phyloP scores from a whole-genome alignment of 2,113 vertebrate genomes.

The Eidolon helvum region DNA sequence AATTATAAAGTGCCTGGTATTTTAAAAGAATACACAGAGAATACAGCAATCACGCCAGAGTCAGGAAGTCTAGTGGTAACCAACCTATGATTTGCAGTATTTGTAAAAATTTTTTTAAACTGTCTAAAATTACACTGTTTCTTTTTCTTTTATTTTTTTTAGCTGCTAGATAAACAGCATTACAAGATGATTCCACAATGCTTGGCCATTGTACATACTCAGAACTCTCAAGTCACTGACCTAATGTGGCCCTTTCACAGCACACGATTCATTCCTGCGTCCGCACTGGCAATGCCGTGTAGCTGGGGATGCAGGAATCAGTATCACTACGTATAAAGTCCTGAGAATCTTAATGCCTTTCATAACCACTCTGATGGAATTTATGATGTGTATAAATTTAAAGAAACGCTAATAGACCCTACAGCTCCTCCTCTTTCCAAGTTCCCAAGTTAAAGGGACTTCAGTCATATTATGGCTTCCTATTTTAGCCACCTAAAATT shows the following conservation, averaged over 20 bases:
- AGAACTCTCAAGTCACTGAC: constrained; percentile 75
- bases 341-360: not conserved
- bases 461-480: not conserved
- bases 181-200: constrained; percentile 82
- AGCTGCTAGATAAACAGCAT: constrained; percentile 71
- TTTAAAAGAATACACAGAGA: constrained; percentile 59
- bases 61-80: constrained; percentile 80
- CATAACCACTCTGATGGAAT: not conserved
- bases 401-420: not conserved
- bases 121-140: constrained; percentile 73
- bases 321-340: not conserved
- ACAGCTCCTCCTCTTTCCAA: not conserved
- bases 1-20: constrained; percentile 58
- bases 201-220: constrained; percentile 80
- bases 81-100: constrained; percentile 84
- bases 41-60: constrained; percentile 71
- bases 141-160: constrained; percentile 75
- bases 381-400: not conserved
- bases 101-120: constrained; percentile 72
- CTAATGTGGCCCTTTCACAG: constrained; percentile 72
- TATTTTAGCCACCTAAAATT: not conserved
- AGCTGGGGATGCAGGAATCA: not conserved
- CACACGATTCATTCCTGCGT: constrained; percentile 2
- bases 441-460: not conserved
- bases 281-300: not conserved